Conservation (phyloP, 2,113 vertebrate genomes). For the Dolichallabes microphthalmus region DNA sequence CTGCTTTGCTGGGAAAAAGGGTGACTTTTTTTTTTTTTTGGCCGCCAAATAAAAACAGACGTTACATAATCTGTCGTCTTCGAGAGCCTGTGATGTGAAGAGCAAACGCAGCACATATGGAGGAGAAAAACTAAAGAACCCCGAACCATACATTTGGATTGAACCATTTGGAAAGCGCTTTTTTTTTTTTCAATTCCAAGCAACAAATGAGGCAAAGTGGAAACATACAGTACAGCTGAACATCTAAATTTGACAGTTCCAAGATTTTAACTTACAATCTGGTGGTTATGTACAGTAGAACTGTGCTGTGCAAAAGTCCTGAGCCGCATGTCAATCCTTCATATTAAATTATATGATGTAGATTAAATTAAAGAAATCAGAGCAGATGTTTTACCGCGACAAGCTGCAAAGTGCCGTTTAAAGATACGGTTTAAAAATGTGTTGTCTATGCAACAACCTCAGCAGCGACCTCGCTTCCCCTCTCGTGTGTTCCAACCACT, state of each 20-base stretch:
- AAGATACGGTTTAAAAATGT: too few species aligned
- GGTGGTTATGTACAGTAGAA: neutral
- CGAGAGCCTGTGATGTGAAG: constrained; percentile 36
- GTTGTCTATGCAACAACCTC: too few species aligned
- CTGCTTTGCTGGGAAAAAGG: constrained; percentile 17
- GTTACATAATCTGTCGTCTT: constrained; percentile 52
- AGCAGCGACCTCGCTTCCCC: too few species aligned
- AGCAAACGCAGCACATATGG: constrained; percentile 14
- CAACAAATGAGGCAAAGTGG: neutral
- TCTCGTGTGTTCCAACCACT: too few species aligned
- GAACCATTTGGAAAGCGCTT: neutral
- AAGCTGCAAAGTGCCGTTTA: too few species aligned
- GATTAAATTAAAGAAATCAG: too few species aligned
- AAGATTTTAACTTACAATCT: neutral
- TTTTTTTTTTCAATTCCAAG: neutral
- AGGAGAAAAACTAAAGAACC: neutral
- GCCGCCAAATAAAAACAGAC: constrained; percentile 27
- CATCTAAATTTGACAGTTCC: neutral
- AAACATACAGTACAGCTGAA: neutral
- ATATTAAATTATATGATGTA: too few species aligned
- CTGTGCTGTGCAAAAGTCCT: too few species aligned
- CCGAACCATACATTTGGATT: neutral
- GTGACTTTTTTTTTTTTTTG: constrained; percentile 2
- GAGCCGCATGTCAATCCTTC: too few species aligned
- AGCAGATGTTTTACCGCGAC: too few species aligned